Base-by-base conservation (phyloP, 2,113 vertebrate species). In the Poicephalus meyeri region DNA sequence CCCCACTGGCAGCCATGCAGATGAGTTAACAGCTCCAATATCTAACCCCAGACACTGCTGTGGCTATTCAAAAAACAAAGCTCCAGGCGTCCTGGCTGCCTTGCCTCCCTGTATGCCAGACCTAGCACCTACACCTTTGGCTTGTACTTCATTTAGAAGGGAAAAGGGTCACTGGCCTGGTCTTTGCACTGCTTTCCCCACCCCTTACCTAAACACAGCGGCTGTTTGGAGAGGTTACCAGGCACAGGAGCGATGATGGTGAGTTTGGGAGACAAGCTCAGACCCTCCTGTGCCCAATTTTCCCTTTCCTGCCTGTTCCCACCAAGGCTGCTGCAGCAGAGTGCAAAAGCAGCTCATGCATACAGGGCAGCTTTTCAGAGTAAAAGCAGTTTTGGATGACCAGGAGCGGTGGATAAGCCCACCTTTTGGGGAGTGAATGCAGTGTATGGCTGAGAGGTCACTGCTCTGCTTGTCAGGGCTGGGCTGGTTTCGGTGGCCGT, bases 251-350 rank as follows among this genome's bases (percentile, higher is more conserved):
- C 0, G 0, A 46, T 21, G 20, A 11, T 19, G 41, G 15, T 35
- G 28, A 6, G 5, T 42, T 86, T 26, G 1, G 23, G 16, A 91
- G 16, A 64, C 64, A 83, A 58, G 12, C 9, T 68, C n/a, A 60
- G 52, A 33, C 0, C 0, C 28, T 53, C 6, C 26, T 25, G 8
- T 53, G 23, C 11, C 28, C 1, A 0, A 4, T 33, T 91, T 93
- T 82, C 33, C 55, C 16, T 53, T 77, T 37, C 89, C 33, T 50
- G 73, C 25, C n/a, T 56, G 4, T 29, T 91, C 53, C 25, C 15
- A 42, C 44, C 44, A 9, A n/a, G 25, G 52, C 47, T 69, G 53
- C 44, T 0, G 0, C 21, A 31, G 58, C 28, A 29, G 28, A 25
- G 35, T 4, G 19, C 41, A 9, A 39, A 24, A 88, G 52, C 17